Base-by-base conservation (phyloP, 1,140 invertebrate genomes). In the Ridgeia piscesae region DNA sequence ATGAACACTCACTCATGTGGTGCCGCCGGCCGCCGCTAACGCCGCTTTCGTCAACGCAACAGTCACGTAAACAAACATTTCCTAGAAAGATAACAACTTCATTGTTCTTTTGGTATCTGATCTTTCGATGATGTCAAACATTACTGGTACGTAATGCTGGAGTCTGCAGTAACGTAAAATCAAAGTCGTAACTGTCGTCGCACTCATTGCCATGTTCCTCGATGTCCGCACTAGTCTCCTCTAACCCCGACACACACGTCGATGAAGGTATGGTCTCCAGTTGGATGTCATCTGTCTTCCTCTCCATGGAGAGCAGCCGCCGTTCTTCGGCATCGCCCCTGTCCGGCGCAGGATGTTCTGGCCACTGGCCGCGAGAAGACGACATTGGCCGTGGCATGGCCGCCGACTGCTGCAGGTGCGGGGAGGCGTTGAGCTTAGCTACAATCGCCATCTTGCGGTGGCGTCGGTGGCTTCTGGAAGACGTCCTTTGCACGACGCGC, bases 401-500 rank as follows among this genome's bases (percentile, higher is more conserved):
- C 58, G 17, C 58, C 11, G 58, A 77, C 58, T 21, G 27, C 14
- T 17, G 58, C 17, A 77, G 11, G 14, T 17, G 17, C 27, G 58
- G 17, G 58, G 58, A 0, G 27, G 58, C 58, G 89, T 91, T 77
- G 48, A 93, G 91, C 58, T 93, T 93, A n/a, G 48, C 77, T 1
- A 90, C 90, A 35, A 93, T 89, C 34, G 89, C 91, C 21, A 42
- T 11, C 91, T 93, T 93, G n/a, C 91, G 91, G 77, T 91, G 91
- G n/a, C 58, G 91, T 91, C 91, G 91, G 33, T 58, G 91, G 91
- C 91, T 91, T 31, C 92, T 35, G 33, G 34, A 35, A 4, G 58
- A 77, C 58, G 58, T 77, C 27, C 58, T 8, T 31, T 31, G 58
- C 58, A 77, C 58, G 11, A 77, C 58, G 11, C 58, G 58, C 58